Conservation (phyloP, 2,888 invertebrate genomes). For the Bimastos eiseni region DNA sequence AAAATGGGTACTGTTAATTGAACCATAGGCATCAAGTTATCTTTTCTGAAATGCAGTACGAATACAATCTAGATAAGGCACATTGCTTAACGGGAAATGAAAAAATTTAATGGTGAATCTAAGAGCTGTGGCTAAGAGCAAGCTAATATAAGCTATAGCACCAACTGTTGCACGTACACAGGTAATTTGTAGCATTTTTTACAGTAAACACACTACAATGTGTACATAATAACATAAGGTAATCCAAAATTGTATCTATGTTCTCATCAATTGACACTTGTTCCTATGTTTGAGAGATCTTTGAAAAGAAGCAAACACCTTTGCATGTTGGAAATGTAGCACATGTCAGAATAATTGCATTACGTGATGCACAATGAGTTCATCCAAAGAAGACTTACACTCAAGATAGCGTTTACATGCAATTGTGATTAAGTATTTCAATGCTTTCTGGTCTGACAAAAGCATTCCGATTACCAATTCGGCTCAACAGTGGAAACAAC, state of each 20-base stretch:
- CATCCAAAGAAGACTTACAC: neutral
- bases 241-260: neutral
- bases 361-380: neutral
- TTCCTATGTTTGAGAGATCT: neutral
- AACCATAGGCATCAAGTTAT: too few relatives aligned
- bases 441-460: slow-evolving; percentile 46
- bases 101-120: too few relatives aligned
- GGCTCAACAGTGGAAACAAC: slow-evolving; percentile 49
- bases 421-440: neutral
- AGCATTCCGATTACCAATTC: slow-evolving; percentile 52
- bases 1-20: too few relatives aligned
- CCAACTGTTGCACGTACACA: neutral
- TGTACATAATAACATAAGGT: neutral
- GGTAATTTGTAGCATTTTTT: neutral
- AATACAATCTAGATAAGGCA: too few relatives aligned
- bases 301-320: neutral
- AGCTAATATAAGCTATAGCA: neutral
- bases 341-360: neutral
- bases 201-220: neutral
- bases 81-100: too few relatives aligned
- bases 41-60: too few relatives aligned
- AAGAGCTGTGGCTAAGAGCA: too few relatives aligned
- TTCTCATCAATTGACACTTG: neutral
- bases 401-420: neutral
- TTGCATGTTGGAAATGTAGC: neutral